Conservation (phyloP, 2,797 vertebrate genomes). For the Helostoma temminkii region DNA sequence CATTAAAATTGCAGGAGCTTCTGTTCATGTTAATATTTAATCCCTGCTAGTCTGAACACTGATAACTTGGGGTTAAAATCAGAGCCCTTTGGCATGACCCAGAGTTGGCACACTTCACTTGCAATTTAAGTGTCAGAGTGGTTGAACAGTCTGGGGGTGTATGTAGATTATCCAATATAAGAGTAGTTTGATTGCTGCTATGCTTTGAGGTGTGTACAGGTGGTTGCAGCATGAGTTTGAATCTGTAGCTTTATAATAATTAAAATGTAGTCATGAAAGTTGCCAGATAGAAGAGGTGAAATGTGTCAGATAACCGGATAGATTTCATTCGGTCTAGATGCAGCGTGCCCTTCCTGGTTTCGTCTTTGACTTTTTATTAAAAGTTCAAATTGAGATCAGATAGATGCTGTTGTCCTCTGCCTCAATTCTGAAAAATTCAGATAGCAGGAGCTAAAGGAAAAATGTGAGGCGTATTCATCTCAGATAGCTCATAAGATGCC, state of each 20-base stretch:
- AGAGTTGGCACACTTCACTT: slow-evolving; percentile 45
- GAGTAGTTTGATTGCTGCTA: slow-evolving; percentile 13
- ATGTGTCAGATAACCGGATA: slow-evolving; percentile 53
- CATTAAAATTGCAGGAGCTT: slow-evolving; percentile 84
- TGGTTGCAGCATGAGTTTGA: slow-evolving; percentile 9
- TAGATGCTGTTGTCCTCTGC: slow-evolving; percentile 59
- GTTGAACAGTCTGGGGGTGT: slow-evolving; percentile 48
- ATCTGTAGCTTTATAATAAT: slow-evolving; percentile 18
- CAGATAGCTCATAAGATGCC: slow-evolving; percentile 72
- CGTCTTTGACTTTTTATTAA: slow-evolving; percentile 79
- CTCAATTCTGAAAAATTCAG: slow-evolving; percentile 69
- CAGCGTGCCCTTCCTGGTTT: slow-evolving; percentile 57
- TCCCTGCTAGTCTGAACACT: slow-evolving; percentile 70
- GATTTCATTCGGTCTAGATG: slow-evolving; percentile 45
- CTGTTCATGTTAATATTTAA: slow-evolving; percentile 82
- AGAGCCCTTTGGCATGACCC: slow-evolving; percentile 69
- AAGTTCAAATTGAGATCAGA: slow-evolving; percentile 81
- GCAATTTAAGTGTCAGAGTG: slow-evolving; percentile 63
- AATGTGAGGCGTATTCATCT: slow-evolving; percentile 65
- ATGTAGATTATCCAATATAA: slow-evolving; percentile 35
- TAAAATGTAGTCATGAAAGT: slow-evolving; percentile 44
- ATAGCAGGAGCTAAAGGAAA: slow-evolving; percentile 66
- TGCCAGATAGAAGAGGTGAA: slow-evolving; percentile 44
- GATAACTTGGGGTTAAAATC: slow-evolving; percentile 73
- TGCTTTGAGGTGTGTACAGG: slow-evolving; percentile 24